phyloP scores from a whole-genome alignment of 1,140 invertebrate species.

The Drosophila setifemur region DNA sequence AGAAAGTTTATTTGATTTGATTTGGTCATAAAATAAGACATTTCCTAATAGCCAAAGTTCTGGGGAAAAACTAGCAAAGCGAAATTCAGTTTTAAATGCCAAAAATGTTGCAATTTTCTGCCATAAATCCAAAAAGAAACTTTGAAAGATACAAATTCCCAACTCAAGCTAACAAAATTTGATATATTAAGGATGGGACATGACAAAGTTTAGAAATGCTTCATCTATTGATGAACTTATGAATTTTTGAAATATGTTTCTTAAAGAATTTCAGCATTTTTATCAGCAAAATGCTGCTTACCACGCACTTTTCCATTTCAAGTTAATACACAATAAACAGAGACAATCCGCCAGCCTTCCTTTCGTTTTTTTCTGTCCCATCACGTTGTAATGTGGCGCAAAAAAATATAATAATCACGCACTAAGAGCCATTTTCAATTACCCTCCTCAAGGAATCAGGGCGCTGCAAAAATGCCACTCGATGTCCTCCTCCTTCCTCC shows the following conservation, averaged over 20 bases:
- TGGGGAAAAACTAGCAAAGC: neutral
- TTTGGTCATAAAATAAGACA: conserved; percentile 26
- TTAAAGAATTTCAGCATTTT: conserved; percentile 7
- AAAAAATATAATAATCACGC: conserved; percentile 74
- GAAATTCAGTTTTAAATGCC: neutral
- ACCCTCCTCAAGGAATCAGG: conserved; percentile 45
- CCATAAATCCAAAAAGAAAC: neutral
- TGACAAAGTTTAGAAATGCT: too few species aligned
- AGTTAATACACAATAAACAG: conserved; percentile 51
- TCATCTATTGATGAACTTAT: too few species aligned
- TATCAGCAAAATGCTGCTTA: conserved; percentile 66
- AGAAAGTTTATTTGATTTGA: conserved; percentile 54
- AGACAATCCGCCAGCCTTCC: neutral
- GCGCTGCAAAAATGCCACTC: conserved; percentile 50
- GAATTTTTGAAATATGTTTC: conserved; percentile 15
- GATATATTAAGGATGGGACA: too few species aligned
- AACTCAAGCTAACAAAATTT: too few species aligned
- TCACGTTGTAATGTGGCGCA: conserved; percentile 52
- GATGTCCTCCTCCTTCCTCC: conserved; percentile 4
- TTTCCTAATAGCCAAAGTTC: conserved; percentile 24
- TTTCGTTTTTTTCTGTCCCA: conserved; percentile 35
- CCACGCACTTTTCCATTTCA: conserved; percentile 53
- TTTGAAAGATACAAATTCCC: neutral
- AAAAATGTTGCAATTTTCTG: neutral
- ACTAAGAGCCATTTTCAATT: conserved; percentile 77